phyloP scores from a whole-genome alignment of 2,797 vertebrate genomes.

The Nothura maculosa region DNA sequence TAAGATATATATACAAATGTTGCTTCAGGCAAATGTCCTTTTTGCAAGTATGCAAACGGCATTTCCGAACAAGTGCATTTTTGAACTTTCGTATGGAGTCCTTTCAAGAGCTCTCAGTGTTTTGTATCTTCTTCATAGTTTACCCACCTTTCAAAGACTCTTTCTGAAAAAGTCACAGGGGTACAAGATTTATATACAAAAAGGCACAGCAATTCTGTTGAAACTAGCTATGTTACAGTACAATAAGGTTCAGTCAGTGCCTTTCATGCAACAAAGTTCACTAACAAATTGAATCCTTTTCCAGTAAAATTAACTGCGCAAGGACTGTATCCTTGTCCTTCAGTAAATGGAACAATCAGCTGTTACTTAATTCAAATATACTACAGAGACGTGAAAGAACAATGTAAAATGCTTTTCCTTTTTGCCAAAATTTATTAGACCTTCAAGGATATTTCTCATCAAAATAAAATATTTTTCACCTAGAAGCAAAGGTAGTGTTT shows the following conservation, averaged over 20 bases:
- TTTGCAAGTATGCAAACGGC: constrained; percentile 37
- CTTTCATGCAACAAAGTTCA: constrained; percentile 66
- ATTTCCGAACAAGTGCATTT: constrained; percentile 42
- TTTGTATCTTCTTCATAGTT: constrained; percentile 30
- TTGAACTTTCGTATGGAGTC: constrained; percentile 36
- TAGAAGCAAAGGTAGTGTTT: constrained; percentile 34
- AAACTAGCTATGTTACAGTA: constrained; percentile 74
- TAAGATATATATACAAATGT: constrained; percentile 72
- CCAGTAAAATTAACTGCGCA: background rate
- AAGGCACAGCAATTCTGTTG: constrained; percentile 74
- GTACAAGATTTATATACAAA: constrained; percentile 71
- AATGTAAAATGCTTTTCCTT: background rate
- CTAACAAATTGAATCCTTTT: constrained; percentile 50
- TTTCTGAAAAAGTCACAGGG: constrained; percentile 44
- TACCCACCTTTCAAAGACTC: constrained; percentile 43
- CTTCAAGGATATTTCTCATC: background rate
- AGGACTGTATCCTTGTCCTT: background rate
- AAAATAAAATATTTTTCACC: constrained; percentile 2
- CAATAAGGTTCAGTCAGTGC: constrained; percentile 62
- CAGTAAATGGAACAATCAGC: background rate
- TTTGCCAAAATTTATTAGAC: background rate
- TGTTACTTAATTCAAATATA: background rate
- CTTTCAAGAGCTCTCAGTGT: constrained; percentile 5
- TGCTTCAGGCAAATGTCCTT: constrained; percentile 55
- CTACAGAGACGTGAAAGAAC: constrained; percentile 28